Percentiles rank a stretch among this genome's conserved stretches.
These are phyloP conservation scores for Crocodylus rhombifer DNA, from an alignment of 2,797 vertebrate species.

Conservation along the genomic window DNA sequence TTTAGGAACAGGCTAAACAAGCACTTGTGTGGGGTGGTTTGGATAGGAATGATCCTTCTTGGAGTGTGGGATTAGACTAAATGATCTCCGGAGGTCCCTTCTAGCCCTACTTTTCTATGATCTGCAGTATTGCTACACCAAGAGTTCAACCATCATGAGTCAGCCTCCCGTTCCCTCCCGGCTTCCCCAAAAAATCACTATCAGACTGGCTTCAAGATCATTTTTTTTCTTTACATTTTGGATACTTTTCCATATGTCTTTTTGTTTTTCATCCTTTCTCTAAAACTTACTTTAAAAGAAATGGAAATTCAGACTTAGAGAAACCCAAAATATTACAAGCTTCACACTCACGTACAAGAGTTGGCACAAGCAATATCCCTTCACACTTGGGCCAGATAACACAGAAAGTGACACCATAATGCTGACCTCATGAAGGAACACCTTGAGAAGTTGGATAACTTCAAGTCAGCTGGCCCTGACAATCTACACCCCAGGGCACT, in stretches of 20 bases:
- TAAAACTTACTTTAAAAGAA: background rate
- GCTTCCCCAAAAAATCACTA: background rate
- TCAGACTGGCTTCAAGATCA: background rate
- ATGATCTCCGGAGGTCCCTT: no score
- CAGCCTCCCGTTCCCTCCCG: background rate
- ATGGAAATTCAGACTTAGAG: background rate
- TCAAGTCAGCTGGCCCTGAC: no score
- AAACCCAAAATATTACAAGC: background rate
- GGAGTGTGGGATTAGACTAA: no score
- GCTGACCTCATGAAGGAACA: no score
- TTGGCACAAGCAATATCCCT: background rate
- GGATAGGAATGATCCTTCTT: no score
- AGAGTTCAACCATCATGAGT: background rate
- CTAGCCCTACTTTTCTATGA: no score
- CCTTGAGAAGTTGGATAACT: no score
- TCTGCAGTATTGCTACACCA: background rate
- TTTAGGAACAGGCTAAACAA: no score
- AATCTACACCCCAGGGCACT: no score
- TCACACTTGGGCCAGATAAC: background rate
- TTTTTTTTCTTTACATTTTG: background rate
- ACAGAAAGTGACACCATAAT: background rate
- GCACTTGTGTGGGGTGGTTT: no score
- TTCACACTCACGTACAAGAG: background rate
- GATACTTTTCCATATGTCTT: background rate
- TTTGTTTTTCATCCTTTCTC: background rate